Conservation (phyloP, 2,888 invertebrate genomes). For the Iphiclides podalirius region DNA sequence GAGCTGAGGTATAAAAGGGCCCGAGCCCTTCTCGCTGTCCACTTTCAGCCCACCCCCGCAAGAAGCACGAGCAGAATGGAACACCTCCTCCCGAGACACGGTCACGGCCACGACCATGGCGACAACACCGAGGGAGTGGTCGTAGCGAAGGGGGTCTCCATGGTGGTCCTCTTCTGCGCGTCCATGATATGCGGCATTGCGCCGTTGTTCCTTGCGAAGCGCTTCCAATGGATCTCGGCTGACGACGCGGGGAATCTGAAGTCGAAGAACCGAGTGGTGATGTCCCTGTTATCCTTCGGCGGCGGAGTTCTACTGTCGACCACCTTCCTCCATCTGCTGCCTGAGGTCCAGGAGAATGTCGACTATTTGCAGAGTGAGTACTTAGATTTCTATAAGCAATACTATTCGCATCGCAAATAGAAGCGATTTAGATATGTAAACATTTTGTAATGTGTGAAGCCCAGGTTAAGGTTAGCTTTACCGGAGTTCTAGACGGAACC, state of each 20-base stretch:
- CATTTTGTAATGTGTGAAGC: too few species aligned
- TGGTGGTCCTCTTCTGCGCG: conserved; percentile 87
- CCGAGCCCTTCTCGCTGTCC: conserved; percentile 40
- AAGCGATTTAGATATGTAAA: too few species aligned
- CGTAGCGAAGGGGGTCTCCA: conserved; percentile 88
- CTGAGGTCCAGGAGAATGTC: conserved; percentile 87
- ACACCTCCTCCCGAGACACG: conserved; percentile 29
- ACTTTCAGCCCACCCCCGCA: conserved; percentile 35
- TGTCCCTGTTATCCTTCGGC: conserved; percentile 87
- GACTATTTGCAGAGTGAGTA: conserved; percentile 78
- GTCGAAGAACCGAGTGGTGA: conserved; percentile 74
- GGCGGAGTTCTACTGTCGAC: conserved; percentile 92
- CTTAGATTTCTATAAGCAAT: not conserved
- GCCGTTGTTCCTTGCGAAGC: conserved; percentile 85
- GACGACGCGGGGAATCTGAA: conserved; percentile 69
- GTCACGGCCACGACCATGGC: conserved; percentile 34
- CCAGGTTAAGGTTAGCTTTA: too few species aligned
- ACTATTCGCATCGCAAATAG: too few species aligned
- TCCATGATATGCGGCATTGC: conserved; percentile 87
- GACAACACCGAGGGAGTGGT: conserved; percentile 68
- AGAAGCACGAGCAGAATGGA: conserved; percentile 30
- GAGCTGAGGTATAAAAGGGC: conserved; percentile 59
- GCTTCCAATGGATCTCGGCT: conserved; percentile 80
- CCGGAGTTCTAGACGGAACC: too few species aligned
- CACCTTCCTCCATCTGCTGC: conserved; percentile 89